Conservation (phyloP, 2,113 vertebrate species). For the Ahaetulla prasina region DNA sequence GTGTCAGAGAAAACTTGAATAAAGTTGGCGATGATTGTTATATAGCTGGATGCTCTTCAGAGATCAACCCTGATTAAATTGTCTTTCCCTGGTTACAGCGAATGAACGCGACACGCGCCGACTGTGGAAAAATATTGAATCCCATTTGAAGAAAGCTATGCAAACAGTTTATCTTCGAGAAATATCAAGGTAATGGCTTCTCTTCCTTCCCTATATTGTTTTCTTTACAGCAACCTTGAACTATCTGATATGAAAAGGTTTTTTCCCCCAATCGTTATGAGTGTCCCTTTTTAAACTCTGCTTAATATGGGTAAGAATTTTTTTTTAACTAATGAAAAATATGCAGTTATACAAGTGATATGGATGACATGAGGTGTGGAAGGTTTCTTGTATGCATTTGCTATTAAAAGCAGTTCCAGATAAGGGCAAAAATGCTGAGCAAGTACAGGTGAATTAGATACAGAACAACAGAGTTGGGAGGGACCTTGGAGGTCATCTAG, state of each 20-base stretch:
- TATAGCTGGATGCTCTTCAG: constrained; percentile 5
- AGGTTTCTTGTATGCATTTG: neutral
- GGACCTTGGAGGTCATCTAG: too few relatives aligned
- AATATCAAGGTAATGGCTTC: constrained; percentile 82
- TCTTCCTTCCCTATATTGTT: constrained; percentile 5
- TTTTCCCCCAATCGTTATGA: neutral
- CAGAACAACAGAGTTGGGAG: too few relatives aligned
- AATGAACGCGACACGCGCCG: constrained; percentile 89
- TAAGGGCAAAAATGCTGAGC: neutral
- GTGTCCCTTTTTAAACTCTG: neutral
- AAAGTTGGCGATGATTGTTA: neutral
- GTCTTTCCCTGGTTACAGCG: constrained; percentile 61
- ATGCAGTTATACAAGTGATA: neutral
- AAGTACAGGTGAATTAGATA: neutral
- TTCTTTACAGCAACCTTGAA: constrained; percentile 10
- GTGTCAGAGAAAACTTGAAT: neutral
- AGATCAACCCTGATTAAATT: constrained; percentile 29
- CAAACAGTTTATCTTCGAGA: constrained; percentile 95
- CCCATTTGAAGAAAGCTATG: constrained; percentile 96
- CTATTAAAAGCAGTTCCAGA: neutral
- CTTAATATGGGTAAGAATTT: neutral
- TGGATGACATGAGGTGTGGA: neutral
- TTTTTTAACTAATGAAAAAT: neutral
- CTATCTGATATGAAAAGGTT: neutral
- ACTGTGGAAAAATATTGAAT: constrained; percentile 93